Base-by-base conservation (phyloP, 2,888 invertebrate species). In the Meloe dianella region DNA sequence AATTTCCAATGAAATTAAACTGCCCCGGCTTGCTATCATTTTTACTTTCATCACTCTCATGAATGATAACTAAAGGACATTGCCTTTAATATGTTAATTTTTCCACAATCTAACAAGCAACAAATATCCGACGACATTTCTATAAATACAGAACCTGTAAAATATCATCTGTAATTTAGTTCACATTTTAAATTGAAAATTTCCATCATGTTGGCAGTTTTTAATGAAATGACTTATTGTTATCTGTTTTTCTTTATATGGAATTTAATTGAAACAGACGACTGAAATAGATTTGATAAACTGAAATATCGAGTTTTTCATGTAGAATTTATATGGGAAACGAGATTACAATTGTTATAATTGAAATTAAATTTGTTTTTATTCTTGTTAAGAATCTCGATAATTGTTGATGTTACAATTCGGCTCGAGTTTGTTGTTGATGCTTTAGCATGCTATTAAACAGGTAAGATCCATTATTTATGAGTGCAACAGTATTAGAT, bases 401-500 rank as follows among this genome's bases (percentile, higher is more conserved):
- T 35, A 14, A 14, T 35, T 35, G 12, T 35, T 14, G 1, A 35
- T 35, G 14, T 14, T 35, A 14, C 5, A 35, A 35, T 35, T 14
- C 14, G 14, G 14, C 9, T 14, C 3, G 35, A 14, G 2, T 35
- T 14, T 14, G 7, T 35, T 12, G 14, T 35, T 35, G 35, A 2
- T 47, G 66, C 67, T 20, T 20, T 69, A 70, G 71, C 71, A 66
- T 70, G 69, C 69, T 64, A 67, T 64, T 66, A 70, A 69, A 69
- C 69, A 65, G 64, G 70, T 70, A 72, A 69, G 64, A 70, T 71
- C 71, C 70, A 71, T 74, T 72, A 73, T 73, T 74, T 74, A 73
- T 73, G 74, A 69, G 70, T 68, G 68, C 47, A 47, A 47, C 17
- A 41, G 41, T 41, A 62, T 61, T 68, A 69, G 71, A 70, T 68